phyloP scores from a whole-genome alignment of 2,797 vertebrate species.

The Hippopotamyrus pictus region DNA sequence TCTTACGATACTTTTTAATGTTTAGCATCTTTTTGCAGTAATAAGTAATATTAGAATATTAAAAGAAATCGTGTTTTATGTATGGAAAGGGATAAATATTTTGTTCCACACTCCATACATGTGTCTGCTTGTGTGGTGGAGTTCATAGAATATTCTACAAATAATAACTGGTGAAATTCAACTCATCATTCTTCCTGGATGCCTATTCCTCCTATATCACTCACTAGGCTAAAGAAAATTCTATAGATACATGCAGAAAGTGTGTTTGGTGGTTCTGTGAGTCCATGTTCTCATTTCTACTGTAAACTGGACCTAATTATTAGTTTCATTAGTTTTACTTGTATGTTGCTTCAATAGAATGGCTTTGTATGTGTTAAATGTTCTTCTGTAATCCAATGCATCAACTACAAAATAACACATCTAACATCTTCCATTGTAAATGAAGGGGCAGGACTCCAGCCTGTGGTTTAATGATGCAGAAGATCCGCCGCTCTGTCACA shows the following conservation, averaged over 20 bases:
- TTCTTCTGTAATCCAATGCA: neutral
- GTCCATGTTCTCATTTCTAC: neutral
- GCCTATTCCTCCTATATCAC: neutral
- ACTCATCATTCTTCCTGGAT: neutral
- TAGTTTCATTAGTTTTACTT: neutral
- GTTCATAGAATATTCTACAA: neutral
- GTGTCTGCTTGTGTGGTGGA: neutral
- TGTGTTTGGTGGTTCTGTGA: neutral
- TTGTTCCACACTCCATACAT: neutral
- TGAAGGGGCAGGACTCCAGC: conserved; percentile 44
- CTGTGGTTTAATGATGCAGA: conserved; percentile 55
- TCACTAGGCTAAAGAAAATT: neutral
- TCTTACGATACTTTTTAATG: neutral
- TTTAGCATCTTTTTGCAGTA: neutral
- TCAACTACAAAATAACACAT: neutral
- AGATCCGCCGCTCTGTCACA: conserved; percentile 54
- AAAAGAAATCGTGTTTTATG: neutral
- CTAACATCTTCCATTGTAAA: conserved; percentile 27
- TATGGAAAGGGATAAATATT: neutral
- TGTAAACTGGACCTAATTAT: neutral
- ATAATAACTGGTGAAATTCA: neutral
- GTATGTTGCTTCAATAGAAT: neutral
- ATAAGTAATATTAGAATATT: neutral
- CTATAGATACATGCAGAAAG: neutral
- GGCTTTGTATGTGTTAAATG: neutral